Conservation (phyloP, 2,888 invertebrate genomes). For the Flexamia atlantica region DNA sequence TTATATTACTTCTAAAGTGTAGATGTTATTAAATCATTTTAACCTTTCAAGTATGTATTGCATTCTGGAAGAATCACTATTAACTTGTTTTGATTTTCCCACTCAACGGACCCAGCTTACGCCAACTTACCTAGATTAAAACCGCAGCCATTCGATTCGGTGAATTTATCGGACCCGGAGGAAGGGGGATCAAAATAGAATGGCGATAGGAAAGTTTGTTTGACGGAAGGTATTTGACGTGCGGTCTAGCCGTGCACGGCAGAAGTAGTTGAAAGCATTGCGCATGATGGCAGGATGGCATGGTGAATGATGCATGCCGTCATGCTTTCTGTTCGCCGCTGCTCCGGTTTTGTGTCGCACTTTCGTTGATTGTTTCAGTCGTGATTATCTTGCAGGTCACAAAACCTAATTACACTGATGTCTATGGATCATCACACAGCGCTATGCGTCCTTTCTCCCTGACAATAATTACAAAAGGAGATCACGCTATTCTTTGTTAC, state of each 20-base stretch:
- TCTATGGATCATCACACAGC: constrained; percentile 51
- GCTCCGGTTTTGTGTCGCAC: constrained; percentile 48
- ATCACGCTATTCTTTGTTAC: constrained; percentile 20
- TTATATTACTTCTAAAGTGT: too few species aligned
- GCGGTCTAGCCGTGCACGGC: constrained; percentile 21
- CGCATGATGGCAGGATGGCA: constrained; percentile 42
- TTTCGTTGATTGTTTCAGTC: constrained; percentile 55
- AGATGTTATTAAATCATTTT: too few species aligned
- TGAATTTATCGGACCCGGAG: neutral
- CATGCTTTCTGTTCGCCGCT: constrained; percentile 35
- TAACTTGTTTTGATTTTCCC: too few species aligned
- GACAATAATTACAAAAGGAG: constrained; percentile 36
- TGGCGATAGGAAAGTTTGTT: constrained; percentile 53
- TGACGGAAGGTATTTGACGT: constrained; percentile 54
- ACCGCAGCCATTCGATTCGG: constrained; percentile 8
- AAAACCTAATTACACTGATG: constrained; percentile 54
- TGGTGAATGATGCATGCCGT: constrained; percentile 46
- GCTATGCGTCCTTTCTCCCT: neutral
- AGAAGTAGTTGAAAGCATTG: constrained; percentile 58
- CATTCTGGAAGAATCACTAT: too few species aligned
- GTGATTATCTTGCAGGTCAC: constrained; percentile 55
- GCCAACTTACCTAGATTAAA: constrained; percentile 25
- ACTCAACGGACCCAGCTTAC: constrained; percentile 1
- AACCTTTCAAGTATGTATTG: too few species aligned
- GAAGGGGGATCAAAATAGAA: constrained; percentile 33